These are phyloP conservation scores for Lates calcarifer DNA, from an alignment of 2,113 vertebrate species.

Conservation along the genomic window DNA sequence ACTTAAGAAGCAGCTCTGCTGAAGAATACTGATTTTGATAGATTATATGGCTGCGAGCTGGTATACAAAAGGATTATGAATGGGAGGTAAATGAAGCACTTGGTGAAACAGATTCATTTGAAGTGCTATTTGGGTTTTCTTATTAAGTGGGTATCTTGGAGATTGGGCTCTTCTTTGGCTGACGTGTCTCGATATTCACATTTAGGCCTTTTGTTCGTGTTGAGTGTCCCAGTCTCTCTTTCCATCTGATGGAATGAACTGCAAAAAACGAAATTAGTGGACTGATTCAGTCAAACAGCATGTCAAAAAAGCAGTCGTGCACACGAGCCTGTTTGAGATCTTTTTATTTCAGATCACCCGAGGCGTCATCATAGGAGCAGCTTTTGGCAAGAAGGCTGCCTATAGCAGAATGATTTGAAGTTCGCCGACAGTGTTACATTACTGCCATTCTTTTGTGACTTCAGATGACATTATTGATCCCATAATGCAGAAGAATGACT, in stretches of 20 bases:
- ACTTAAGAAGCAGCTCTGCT: slow-evolving; percentile 65
- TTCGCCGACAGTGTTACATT: slow-evolving; percentile 47
- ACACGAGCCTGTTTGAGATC: slow-evolving; percentile 51
- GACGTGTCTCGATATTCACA: slow-evolving; percentile 62
- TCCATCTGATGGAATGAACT: slow-evolving; percentile 56
- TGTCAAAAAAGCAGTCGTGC: slow-evolving; percentile 21
- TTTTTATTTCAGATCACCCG: slow-evolving; percentile 50
- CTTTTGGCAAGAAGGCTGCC: slow-evolving; percentile 32
- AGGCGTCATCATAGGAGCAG: slow-evolving; percentile 29
- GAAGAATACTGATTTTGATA: slow-evolving; percentile 69
- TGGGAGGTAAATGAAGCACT: slow-evolving; percentile 80
- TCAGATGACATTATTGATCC: slow-evolving; percentile 57
- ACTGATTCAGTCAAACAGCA: slow-evolving; percentile 65
- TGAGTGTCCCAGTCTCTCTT: slow-evolving; percentile 53
- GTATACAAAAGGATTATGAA: slow-evolving; percentile 76
- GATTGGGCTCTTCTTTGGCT: slow-evolving; percentile 64
- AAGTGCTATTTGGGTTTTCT: slow-evolving; percentile 75
- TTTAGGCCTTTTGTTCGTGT: slow-evolving; percentile 72
- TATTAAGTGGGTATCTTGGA: slow-evolving; percentile 74
- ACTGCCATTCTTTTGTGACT: slow-evolving; percentile 45
- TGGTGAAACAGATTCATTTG: slow-evolving; percentile 65
- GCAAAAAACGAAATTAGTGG: slow-evolving; percentile 62
- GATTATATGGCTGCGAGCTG: slow-evolving; percentile 66
- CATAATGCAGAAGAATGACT: slow-evolving; percentile 53
- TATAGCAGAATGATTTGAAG: slow-evolving; percentile 49